Conservation (phyloP, 2,113 vertebrate genomes). For the Crotalus viridis region DNA sequence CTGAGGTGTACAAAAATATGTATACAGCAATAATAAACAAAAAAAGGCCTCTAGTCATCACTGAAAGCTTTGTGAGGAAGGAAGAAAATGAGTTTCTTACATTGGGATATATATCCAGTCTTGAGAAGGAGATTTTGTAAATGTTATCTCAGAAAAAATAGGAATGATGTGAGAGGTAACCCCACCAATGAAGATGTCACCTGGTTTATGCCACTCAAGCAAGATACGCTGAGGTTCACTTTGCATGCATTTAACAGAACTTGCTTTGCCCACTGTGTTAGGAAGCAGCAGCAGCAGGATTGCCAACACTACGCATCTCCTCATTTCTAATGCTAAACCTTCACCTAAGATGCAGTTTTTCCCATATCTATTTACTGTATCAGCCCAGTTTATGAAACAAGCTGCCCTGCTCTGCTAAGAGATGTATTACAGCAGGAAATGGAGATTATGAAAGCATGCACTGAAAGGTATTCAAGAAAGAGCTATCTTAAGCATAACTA, state of each 20-base stretch:
- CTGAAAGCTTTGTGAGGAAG: background rate
- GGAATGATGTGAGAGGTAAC: background rate
- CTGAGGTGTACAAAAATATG: background rate
- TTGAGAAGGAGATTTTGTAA: background rate
- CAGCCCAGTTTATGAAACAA: background rate
- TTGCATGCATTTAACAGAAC: background rate
- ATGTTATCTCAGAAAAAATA: background rate
- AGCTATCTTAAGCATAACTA: background rate
- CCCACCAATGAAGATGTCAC: background rate
- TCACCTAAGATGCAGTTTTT: background rate
- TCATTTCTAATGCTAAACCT: background rate
- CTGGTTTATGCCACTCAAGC: background rate
- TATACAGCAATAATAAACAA: background rate
- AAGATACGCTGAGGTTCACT: background rate
- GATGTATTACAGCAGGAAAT: background rate
- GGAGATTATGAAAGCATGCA: background rate
- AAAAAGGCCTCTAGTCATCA: background rate
- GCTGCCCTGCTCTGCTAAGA: background rate
- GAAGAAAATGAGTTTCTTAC: background rate
- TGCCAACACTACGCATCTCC: background rate
- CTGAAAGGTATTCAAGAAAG: background rate
- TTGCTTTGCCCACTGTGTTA: background rate
- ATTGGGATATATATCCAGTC: background rate
- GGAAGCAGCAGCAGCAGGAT: background rate
- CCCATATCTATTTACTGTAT: background rate